These are phyloP conservation scores for Mastomys coucha DNA, from an alignment of 2,113 vertebrate genomes.

Conservation along the genomic window DNA sequence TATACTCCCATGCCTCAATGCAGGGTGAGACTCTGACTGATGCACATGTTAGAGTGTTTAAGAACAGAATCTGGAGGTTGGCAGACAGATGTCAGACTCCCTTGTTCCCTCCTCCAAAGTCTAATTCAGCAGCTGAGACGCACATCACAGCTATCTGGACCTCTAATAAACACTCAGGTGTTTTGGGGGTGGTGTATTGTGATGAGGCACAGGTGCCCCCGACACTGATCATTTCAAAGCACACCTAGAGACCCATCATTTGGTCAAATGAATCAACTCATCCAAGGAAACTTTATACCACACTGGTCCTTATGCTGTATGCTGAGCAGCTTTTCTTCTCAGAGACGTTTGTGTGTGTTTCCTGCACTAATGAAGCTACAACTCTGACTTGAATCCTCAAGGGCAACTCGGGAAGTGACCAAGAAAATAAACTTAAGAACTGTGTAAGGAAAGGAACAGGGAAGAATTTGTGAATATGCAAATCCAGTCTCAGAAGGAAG, in stretches of 20 bases:
- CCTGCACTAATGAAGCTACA: neutral
- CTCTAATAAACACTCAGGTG: neutral
- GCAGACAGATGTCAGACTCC: neutral
- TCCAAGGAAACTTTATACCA: neutral
- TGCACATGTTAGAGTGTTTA: neutral
- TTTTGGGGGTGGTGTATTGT: neutral
- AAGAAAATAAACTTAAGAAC: neutral
- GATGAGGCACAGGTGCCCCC: neutral
- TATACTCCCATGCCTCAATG: neutral
- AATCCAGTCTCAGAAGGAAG: neutral
- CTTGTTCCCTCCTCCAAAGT: neutral
- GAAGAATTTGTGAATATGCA: neutral
- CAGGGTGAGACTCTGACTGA: neutral
- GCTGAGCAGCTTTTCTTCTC: neutral
- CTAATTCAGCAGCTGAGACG: neutral
- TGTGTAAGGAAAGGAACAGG: neutral
- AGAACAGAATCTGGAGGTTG: neutral
- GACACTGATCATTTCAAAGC: neutral
- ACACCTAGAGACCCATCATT: neutral
- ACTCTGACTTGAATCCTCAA: constrained; percentile 14
- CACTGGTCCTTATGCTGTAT: neutral
- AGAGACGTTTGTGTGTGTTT: neutral
- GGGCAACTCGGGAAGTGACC: neutral
- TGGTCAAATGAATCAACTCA: neutral
- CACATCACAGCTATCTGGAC: rapidly evolving